Percentiles rank a stretch among this genome's conserved stretches.
Evolutionary conservation across 2,797 vertebrate species (phyloP).

Genomic region (Zenarchopterus dispar): DNA sequence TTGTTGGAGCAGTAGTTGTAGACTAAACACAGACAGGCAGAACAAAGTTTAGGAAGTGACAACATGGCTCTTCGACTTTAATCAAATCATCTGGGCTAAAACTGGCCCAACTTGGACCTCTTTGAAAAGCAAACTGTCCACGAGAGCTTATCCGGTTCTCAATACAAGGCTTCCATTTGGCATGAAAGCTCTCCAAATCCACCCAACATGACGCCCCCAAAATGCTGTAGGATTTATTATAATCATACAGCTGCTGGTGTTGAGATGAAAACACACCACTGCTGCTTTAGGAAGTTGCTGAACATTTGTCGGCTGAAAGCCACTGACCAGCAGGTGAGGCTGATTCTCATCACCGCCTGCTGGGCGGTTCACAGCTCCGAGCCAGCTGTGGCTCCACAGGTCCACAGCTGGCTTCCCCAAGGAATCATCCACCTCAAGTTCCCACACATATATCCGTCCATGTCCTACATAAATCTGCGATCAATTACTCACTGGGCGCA

Average conservation of each 20-base stretch:
- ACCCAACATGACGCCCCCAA: background rate
- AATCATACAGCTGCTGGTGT: background rate
- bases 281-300: constrained; percentile 6
- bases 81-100: background rate
- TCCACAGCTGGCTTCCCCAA: constrained; percentile 48
- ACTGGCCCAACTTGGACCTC: background rate
- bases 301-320: background rate
- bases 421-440: constrained; percentile 10
- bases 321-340: constrained; percentile 18
- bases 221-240: background rate
- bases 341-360: constrained; percentile 4
- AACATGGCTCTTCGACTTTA: background rate
- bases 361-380: constrained; percentile 12
- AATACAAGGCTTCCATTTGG: no score
- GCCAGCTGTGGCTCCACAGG: constrained; percentile 29
- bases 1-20: constrained; percentile 91
- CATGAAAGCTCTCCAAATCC: background rate
- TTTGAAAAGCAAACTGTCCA: background rate
- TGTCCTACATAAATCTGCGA: constrained; percentile 16
- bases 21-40: constrained; percentile 63
- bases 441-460: constrained; percentile 41
- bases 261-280: background rate
- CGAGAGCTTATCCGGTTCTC: no score
- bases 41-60: constrained; percentile 5
- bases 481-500: constrained; percentile 6